Evolutionary conservation across 2,113 vertebrate genomes (phyloP).

Genomic region (Etia nguti): DNA sequence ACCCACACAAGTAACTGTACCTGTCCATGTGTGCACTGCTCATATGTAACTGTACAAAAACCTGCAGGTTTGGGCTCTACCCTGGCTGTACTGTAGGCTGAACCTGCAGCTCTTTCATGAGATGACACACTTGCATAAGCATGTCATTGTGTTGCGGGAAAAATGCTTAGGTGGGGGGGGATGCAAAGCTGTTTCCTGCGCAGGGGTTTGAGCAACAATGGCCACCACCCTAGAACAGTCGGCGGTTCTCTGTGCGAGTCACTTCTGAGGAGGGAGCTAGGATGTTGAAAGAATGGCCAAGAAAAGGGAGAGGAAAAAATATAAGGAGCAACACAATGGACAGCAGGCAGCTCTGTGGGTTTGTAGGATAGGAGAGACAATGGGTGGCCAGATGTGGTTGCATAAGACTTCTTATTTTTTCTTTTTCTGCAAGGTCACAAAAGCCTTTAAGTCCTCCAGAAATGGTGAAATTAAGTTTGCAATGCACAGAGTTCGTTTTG

Average conservation of each 20-base stretch:
- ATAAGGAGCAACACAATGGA: constrained; percentile 60
- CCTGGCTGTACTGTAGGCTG: background rate
- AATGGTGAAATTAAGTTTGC: background rate
- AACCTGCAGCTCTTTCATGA: constrained; percentile 1
- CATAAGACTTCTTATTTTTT: background rate
- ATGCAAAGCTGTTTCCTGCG: constrained; percentile 71
- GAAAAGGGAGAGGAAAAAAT: constrained; percentile 57
- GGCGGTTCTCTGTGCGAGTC: constrained; percentile 31
- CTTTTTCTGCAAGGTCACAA: background rate
- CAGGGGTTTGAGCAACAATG: constrained; percentile 60
- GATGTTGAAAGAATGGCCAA: constrained; percentile 64
- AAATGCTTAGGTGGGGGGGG: constrained; percentile 57
- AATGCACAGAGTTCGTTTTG: background rate
- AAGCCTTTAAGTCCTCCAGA: background rate
- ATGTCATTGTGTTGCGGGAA: constrained; percentile 63
- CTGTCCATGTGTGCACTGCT: background rate
- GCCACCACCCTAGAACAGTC: constrained; percentile 28
- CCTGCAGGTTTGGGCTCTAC: background rate
- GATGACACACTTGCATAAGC: constrained; percentile 43
- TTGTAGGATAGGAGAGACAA: constrained; percentile 42
- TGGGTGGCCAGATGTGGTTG: constrained; percentile 32
- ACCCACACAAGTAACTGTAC: background rate
- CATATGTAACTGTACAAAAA: background rate
- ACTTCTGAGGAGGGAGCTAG: constrained; percentile 50
- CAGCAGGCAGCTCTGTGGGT: constrained; percentile 11